Evolutionary conservation across 2,797 vertebrate genomes (phyloP).

Genomic region (Argyrosomus regius): DNA sequence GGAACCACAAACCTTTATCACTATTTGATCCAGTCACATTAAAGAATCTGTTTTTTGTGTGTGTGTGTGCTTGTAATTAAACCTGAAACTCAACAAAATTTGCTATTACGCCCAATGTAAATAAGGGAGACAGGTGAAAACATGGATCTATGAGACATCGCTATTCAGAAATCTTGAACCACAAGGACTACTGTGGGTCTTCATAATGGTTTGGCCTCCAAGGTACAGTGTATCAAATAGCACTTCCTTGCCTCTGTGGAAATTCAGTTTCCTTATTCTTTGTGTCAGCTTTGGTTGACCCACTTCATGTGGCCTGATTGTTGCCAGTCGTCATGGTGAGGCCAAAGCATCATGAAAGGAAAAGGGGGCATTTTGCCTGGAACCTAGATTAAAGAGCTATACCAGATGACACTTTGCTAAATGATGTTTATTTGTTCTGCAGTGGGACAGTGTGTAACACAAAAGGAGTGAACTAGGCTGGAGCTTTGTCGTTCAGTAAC

Average conservation of each 20-base stretch:
- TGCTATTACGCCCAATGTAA: background rate
- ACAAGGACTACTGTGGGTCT: too few relatives aligned
- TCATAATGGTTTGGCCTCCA: background rate
- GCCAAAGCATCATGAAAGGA: slow-evolving; percentile 38
- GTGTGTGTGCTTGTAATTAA: background rate
- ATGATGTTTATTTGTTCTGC: slow-evolving; percentile 40
- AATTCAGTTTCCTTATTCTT: slow-evolving; percentile 29
- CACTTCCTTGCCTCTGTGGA: background rate
- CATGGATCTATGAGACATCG: background rate
- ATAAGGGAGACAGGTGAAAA: background rate
- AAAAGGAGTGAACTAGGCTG: slow-evolving; percentile 31
- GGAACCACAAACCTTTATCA: background rate
- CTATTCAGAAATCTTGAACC: background rate
- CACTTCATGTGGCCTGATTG: slow-evolving; percentile 72
- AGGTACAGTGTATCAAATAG: slow-evolving; percentile 9
- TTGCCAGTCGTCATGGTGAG: slow-evolving; percentile 69
- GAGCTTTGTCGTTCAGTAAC: slow-evolving; percentile 18
- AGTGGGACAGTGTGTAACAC: slow-evolving; percentile 35
- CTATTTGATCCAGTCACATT: background rate
- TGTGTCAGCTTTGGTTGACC: slow-evolving; percentile 64
- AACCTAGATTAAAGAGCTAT: slow-evolving; percentile 34
- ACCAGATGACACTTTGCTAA: slow-evolving; percentile 44
- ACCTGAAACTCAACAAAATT: background rate
- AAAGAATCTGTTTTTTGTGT: background rate
- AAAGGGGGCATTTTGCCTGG: slow-evolving; percentile 34